A percentile compares a stretch with the other conserved stretches of the same genome.
Evolutionary conservation across 2,113 vertebrate species (phyloP).

Genomic region (Phodopus roborovskii): DNA sequence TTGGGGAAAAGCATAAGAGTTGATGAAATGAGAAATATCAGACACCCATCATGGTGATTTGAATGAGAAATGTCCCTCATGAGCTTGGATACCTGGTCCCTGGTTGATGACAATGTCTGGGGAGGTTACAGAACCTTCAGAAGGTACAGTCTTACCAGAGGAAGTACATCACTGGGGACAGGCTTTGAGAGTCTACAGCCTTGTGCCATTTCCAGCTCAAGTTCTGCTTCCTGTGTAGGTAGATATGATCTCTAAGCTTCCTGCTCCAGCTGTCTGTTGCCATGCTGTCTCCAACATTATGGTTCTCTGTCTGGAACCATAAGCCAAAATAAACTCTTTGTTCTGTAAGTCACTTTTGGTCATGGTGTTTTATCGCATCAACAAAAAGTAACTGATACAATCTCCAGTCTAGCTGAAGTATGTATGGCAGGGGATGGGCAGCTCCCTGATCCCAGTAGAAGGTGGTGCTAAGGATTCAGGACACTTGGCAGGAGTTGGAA

Average conservation of each 20-base stretch:
- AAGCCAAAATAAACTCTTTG: neutral
- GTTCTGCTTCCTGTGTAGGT: neutral
- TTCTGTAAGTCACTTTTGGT: neutral
- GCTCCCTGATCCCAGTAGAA: neutral
- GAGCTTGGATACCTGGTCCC: neutral
- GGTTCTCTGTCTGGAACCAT: neutral
- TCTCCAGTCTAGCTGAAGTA: neutral
- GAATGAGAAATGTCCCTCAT: neutral
- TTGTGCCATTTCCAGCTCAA: neutral
- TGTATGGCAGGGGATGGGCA: neutral
- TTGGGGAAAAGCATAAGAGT: neutral
- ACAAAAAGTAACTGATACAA: neutral
- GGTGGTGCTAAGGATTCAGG: neutral
- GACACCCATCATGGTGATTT: neutral
- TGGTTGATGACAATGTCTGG: neutral
- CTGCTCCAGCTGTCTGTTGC: neutral
- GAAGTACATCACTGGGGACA: neutral
- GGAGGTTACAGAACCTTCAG: neutral
- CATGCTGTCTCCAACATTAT: neutral
- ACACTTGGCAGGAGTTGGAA: neutral
- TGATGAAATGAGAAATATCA: conserved; percentile 8
- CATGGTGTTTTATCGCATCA: neutral
- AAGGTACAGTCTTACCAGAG: neutral
- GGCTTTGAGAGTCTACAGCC: neutral
- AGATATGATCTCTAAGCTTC: neutral